phyloP scores from a whole-genome alignment of 2,888 invertebrate genomes.

The Aproaerema taeniolella region DNA sequence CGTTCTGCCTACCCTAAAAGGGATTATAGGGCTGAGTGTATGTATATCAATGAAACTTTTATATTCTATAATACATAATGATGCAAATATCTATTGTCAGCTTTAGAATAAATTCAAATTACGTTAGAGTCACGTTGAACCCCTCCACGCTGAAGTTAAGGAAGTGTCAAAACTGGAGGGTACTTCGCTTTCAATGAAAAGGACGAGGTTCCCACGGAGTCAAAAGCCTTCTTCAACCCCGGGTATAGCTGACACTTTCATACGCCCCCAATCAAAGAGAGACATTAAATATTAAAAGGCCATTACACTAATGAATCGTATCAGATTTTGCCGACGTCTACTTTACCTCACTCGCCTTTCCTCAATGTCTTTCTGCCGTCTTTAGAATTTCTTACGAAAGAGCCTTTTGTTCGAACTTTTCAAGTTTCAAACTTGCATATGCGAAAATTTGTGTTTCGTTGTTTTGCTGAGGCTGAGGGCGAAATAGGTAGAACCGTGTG shows the following conservation, averaged over 20 bases:
- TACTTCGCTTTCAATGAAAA: slow-evolving; percentile 33
- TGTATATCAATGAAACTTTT: too few relatives aligned
- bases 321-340: slow-evolving; percentile 65
- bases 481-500: slow-evolving; percentile 1
- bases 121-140: too few relatives aligned
- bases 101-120: too few relatives aligned
- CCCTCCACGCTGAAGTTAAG: slow-evolving; percentile 14
- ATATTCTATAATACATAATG: too few relatives aligned
- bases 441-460: slow-evolving; percentile 26
- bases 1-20: too few relatives aligned
- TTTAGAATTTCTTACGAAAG: slow-evolving; percentile 45
- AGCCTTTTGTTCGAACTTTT: slow-evolving; percentile 45
- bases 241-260: slow-evolving; percentile 58
- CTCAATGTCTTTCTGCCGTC: slow-evolving; percentile 58
- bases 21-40: too few relatives aligned
- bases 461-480: slow-evolving; percentile 9
- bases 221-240: slow-evolving; percentile 37
- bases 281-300: slow-evolving; percentile 72
- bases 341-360: slow-evolving; percentile 23
- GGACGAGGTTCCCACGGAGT: slow-evolving; percentile 28
- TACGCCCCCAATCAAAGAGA: slow-evolving; percentile 66
- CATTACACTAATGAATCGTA: slow-evolving; percentile 77
- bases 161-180: slow-evolving; percentile 27
- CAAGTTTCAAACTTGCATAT: slow-evolving; percentile 35
- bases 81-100: too few relatives aligned